Base-by-base conservation (phyloP, 2,113 vertebrate species). In the Sterrhoptilus dennistouni region DNA sequence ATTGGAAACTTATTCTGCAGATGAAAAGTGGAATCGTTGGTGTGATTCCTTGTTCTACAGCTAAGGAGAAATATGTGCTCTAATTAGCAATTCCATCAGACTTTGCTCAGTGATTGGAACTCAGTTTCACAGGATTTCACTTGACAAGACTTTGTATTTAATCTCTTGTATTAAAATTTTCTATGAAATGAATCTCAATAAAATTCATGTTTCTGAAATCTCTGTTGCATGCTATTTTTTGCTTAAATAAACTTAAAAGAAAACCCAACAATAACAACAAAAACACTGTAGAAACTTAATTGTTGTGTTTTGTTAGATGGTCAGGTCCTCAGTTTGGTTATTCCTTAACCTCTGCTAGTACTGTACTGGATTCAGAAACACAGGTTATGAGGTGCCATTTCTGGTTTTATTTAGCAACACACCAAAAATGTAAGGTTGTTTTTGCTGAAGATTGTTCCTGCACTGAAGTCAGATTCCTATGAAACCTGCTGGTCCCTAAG, bases 41-140 rank as follows among this genome's bases (percentile, higher is more conserved):
- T 72, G 71, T 92, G 89, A 91, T 88, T 88, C 91, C 84, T 93
- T 95, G 93, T 91, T 96, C 87, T 92, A 91, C 90, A 93, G 74
- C 91, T 78, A 95, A 92, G 85, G 71, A 93, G 61, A 96, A 96
- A 86, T 92, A 94, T 84, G 93, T 84, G 71, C 84, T 87, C 92
- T 96, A 97, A 96, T 97, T 96, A 97, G 92, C 92, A 96, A 90
- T 96, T 97, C 91, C 84, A 89, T 96, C 93, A 97, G 87, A 92
- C 93, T 47, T 83, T 91, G 93, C 69, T 95, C 94, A 96, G 87
- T 71, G 95, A 95, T 84, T 93, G 89, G 93, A 97, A 97, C 92
- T 87, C 61, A 76, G 61, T 93, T 97, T 94, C 90, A 77, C 87
- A 80, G 75, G 35, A 84, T 94, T 93, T 95, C 83, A 86, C 68